phyloP scores from a whole-genome alignment of 2,888 invertebrate genomes.

The Eupithecia inturbata region DNA sequence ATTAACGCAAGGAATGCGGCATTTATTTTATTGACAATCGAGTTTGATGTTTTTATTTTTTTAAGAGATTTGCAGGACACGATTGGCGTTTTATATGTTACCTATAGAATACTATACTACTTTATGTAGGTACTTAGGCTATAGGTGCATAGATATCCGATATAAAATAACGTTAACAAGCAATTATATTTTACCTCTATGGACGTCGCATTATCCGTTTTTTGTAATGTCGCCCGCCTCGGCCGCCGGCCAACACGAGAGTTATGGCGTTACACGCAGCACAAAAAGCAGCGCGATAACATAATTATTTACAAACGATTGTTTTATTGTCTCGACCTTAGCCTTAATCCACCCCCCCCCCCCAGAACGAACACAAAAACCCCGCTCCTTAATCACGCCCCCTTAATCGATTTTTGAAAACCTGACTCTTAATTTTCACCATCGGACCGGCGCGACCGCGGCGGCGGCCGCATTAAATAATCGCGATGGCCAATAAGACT shows the following conservation, averaged over 20 bases:
- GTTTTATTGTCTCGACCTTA: constrained; percentile 73
- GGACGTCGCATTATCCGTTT: constrained; percentile 27
- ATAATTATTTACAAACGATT: constrained; percentile 76
- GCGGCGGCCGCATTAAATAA: constrained; percentile 67
- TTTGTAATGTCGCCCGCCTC: constrained; percentile 34
- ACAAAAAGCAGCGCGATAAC: constrained; percentile 67
- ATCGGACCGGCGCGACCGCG: constrained; percentile 57
- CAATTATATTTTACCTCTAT: constrained; percentile 36
- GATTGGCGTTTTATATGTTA: background rate
- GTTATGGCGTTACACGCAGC: constrained; percentile 56
- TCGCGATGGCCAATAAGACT: constrained; percentile 65
- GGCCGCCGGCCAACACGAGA: constrained; percentile 50
- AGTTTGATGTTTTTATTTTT: too few species aligned
- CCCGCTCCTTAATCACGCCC: constrained; percentile 72
- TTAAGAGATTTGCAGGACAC: background rate
- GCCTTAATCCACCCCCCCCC: constrained; percentile 60
- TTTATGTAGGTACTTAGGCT: too few species aligned
- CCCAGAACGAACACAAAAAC: constrained; percentile 59
- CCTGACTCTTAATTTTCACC: constrained; percentile 69
- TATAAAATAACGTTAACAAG: constrained; percentile 29
- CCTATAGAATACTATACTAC: background rate
- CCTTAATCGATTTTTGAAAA: constrained; percentile 79
- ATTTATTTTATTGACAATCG: background rate
- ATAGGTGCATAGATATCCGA: background rate
- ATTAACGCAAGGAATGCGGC: constrained; percentile 42